phyloP scores from a whole-genome alignment of 2,888 invertebrate genomes.

The Drosophila subquinaria region DNA sequence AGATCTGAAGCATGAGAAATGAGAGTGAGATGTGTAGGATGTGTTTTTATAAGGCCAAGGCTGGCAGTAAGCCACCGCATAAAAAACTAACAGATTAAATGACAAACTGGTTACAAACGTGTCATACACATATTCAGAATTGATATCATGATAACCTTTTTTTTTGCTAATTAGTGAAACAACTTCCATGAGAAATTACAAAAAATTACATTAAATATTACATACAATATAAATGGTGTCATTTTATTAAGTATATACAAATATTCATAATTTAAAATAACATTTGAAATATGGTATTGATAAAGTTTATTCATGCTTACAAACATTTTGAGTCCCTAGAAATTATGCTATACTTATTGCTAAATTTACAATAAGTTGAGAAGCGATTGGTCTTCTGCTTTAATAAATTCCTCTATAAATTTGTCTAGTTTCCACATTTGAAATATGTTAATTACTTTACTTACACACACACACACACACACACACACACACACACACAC shows the following conservation, averaged over 20 bases:
- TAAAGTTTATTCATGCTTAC: background rate
- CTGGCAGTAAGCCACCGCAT: background rate
- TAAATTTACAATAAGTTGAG: background rate
- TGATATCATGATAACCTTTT: background rate
- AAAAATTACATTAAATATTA: too few relatives aligned
- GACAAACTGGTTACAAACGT: constrained; percentile 45
- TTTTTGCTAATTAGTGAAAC: background rate
- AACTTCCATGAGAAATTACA: background rate
- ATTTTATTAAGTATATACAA: background rate
- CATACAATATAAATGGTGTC: too few relatives aligned
- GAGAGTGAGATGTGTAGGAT: constrained; percentile 43
- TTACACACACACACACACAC: background rate
- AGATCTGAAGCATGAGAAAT: constrained; percentile 18
- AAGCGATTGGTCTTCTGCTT: background rate
- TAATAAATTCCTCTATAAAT: background rate
- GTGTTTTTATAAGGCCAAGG: background rate
- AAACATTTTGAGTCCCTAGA: constrained; percentile 13
- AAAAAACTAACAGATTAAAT: constrained; percentile 48
- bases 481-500: background rate
- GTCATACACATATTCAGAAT: constrained; percentile 4
- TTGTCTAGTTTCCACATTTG: background rate
- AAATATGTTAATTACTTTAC: constrained; percentile 9
- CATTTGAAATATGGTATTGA: background rate
- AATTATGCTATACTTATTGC: constrained; percentile 39
- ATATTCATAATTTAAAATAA: background rate